Evolutionary conservation across 1,140 invertebrate genomes (phyloP).

Genomic region (Diorhabda carinulata): DNA sequence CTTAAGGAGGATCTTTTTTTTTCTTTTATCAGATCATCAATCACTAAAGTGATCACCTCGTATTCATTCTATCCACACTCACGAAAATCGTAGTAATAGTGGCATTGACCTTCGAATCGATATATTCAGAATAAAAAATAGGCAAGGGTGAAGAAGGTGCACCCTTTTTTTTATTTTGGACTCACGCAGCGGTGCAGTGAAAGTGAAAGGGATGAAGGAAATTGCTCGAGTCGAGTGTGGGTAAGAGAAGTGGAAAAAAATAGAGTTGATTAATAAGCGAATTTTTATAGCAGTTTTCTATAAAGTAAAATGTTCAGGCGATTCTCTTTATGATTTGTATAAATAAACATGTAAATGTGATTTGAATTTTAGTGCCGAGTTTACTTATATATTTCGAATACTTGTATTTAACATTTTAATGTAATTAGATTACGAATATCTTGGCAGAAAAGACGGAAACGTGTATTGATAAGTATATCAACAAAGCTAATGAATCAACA

Average conservation of each 20-base stretch:
- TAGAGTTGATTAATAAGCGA: not conserved
- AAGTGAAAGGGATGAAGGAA: slow-evolving; percentile 13
- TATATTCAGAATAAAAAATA: slow-evolving; percentile 15
- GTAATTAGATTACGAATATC: too few relatives aligned
- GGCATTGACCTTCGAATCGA: slow-evolving; percentile 21
- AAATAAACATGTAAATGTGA: too few relatives aligned
- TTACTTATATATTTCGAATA: too few relatives aligned
- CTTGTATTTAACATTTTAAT: too few relatives aligned
- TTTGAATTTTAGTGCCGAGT: too few relatives aligned
- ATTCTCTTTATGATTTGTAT: too few relatives aligned
- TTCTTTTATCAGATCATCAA: not conserved
- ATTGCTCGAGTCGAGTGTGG: not conserved
- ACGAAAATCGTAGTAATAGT: slow-evolving; percentile 17
- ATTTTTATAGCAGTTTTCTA: not conserved
- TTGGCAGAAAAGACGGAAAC: too few relatives aligned
- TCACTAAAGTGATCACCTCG: slow-evolving; percentile 5
- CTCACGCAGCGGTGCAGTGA: slow-evolving; percentile 6
- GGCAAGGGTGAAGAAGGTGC: slow-evolving; percentile 17
- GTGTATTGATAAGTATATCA: too few relatives aligned
- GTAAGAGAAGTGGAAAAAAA: not conserved
- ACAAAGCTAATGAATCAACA: too few relatives aligned
- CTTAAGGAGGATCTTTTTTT: not conserved
- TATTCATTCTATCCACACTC: slow-evolving; percentile 11
- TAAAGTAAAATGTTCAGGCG: too few relatives aligned
- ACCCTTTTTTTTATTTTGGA: slow-evolving; percentile 17